Percentiles rank a stretch among this genome's conserved stretches.
Evolutionary conservation across 2,888 invertebrate genomes (phyloP).

Genomic region (Litoditis marina): DNA sequence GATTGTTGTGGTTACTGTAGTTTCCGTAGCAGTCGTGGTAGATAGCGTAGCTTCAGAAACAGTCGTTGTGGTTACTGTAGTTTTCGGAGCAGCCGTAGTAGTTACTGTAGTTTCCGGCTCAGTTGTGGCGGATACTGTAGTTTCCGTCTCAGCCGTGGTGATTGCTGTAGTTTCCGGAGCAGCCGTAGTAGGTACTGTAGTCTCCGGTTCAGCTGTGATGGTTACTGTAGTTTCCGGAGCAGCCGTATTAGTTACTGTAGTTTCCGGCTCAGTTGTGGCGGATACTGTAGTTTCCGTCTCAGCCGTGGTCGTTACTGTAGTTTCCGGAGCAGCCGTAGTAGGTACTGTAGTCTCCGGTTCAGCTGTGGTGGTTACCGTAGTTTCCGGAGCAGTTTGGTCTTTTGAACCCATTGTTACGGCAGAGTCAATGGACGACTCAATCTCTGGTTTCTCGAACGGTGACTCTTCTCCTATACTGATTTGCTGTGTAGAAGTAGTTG

Average conservation of each 20-base stretch:
- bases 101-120: background rate
- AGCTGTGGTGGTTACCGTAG: conserved; percentile 3
- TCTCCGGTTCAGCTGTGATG: too few relatives aligned
- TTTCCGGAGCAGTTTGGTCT: background rate
- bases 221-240: background rate
- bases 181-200: conserved; percentile 3
- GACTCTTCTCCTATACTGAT: background rate
- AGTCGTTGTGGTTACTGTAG: conserved; percentile 3
- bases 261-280: background rate
- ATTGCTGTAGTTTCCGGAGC: conserved; percentile 6
- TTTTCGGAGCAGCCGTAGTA: background rate
- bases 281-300: too few relatives aligned
- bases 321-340: conserved; percentile 3
- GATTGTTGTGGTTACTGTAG: conserved; percentile 9
- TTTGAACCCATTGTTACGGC: too few relatives aligned
- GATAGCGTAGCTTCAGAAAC: background rate
- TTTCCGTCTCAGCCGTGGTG: background rate
- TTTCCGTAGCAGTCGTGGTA: background rate
- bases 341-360: conserved; percentile 6
- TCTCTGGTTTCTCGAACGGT: background rate
- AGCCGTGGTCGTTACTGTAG: background rate
- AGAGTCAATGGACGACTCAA: background rate
- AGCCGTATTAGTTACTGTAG: conserved; percentile 2
- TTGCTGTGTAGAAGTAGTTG: background rate
- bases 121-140: conserved; percentile 6